phyloP scores from a whole-genome alignment of 1,140 invertebrate species.

The Colletes latitarsis region DNA sequence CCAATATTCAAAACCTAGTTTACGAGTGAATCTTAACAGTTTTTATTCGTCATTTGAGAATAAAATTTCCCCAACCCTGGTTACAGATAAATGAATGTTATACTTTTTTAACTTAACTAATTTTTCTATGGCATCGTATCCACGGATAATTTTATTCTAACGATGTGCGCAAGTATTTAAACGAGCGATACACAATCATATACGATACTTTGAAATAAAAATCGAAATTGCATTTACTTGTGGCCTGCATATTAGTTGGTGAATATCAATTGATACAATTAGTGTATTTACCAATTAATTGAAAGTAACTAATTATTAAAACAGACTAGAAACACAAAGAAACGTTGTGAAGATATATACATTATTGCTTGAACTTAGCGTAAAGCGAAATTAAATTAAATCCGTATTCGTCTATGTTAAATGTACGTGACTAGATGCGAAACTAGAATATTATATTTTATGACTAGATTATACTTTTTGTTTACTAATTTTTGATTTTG shows the following conservation, averaged over 20 bases:
- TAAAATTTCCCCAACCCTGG: too few species aligned
- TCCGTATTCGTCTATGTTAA: not conserved
- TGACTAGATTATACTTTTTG: conserved; percentile 5
- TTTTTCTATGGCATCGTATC: conserved; percentile 67
- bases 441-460: not conserved
- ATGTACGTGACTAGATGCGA: not conserved
- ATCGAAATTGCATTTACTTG: conserved; percentile 68
- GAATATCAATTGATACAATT: conserved; percentile 47
- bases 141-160: conserved; percentile 54
- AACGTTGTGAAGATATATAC: not conserved
- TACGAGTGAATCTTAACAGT: too few species aligned
- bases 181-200: conserved; percentile 2
- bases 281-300: conserved; percentile 22
- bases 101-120: conserved; percentile 20
- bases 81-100: conserved; percentile 1
- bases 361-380: not conserved
- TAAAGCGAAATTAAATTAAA: not conserved
- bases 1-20: too few species aligned
- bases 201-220: conserved; percentile 18
- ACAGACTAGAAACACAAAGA: conserved; percentile 11
- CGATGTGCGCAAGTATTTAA: conserved; percentile 16
- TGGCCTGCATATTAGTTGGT: conserved; percentile 70
- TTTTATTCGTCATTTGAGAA: too few species aligned
- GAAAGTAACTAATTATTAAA: conserved; percentile 39
- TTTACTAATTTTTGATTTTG: conserved; percentile 8